Conservation (phyloP, 2,888 invertebrate genomes). For the Noctua fimbriata region DNA sequence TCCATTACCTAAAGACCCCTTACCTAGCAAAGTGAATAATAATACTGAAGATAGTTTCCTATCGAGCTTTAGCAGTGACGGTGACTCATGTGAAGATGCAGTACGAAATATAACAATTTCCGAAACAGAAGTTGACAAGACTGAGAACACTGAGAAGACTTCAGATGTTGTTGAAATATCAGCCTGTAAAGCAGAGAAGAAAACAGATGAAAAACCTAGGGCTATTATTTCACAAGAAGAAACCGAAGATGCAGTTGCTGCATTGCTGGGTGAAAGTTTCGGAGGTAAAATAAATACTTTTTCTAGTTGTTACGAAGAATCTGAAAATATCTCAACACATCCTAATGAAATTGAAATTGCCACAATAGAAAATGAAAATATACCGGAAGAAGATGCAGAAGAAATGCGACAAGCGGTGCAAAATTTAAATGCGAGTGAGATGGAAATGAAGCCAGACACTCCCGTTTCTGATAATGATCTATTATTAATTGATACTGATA, state of each 20-base stretch:
- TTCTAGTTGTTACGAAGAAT: conserved; percentile 89
- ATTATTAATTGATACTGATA: conserved; percentile 96
- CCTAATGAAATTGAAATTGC: conserved; percentile 86
- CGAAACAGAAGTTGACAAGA: conserved; percentile 74
- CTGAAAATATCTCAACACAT: conserved; percentile 81
- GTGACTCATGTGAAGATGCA: conserved; percentile 93
- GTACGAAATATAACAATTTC: conserved; percentile 94
- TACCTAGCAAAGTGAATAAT: conserved; percentile 61
- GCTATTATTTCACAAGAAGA: conserved; percentile 97
- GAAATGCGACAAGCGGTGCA: conserved; percentile 96
- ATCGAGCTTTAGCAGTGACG: conserved; percentile 64
- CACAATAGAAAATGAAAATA: conserved; percentile 87
- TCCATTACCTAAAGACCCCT: conserved; percentile 75
- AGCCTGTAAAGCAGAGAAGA: conserved; percentile 88
- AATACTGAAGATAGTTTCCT: conserved; percentile 62
- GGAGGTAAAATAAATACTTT: conserved; percentile 91
- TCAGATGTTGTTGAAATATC: conserved; percentile 79
- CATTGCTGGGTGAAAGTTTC: conserved; percentile 96
- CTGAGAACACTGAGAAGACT: conserved; percentile 69
- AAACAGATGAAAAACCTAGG: conserved; percentile 94
- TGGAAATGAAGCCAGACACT: conserved; percentile 95
- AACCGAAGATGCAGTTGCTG: conserved; percentile 97
- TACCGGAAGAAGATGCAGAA: conserved; percentile 94
- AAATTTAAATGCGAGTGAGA: conserved; percentile 93
- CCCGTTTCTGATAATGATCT: conserved; percentile 96